phyloP scores from a whole-genome alignment of 2,888 invertebrate species.

The Seira ritae region DNA sequence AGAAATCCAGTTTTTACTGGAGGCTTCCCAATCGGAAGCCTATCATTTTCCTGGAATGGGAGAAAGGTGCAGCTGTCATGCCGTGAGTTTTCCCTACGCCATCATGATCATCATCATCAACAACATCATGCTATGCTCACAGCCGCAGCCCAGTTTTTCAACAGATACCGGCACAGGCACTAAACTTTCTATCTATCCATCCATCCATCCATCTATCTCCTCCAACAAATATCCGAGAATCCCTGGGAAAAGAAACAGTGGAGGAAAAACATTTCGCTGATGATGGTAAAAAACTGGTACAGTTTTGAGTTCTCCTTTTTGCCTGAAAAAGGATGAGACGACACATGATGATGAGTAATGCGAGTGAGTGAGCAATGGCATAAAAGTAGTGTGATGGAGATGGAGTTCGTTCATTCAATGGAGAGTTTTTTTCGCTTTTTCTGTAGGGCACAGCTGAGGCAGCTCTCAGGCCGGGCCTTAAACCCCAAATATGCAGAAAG shows the following conservation, averaged over 20 bases:
- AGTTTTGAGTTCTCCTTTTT: too few species aligned
- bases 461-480: conserved; percentile 56
- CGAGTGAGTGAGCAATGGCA: conserved; percentile 52
- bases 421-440: conserved; percentile 72
- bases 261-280: not conserved
- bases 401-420: conserved; percentile 45
- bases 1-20: too few species aligned
- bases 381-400: conserved; percentile 65
- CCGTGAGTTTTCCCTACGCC: conserved; percentile 8
- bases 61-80: conserved; percentile 40
- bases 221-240: conserved; percentile 6
- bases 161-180: conserved; percentile 35
- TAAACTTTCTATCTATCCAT: conserved; percentile 39
- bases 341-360: conserved; percentile 72
- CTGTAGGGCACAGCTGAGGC: conserved; percentile 72
- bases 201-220: conserved; percentile 22
- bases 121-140: not conserved
- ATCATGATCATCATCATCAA: conserved; percentile 22
- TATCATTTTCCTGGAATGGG: too few species aligned
- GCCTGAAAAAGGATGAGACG: not conserved
- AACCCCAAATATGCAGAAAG: not conserved
- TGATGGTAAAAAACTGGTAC: too few species aligned
- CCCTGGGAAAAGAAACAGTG: conserved; percentile 43
- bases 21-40: too few species aligned
- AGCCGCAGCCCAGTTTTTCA: not conserved